Evolutionary conservation across 2,888 invertebrate species (phyloP), one percentile per base, ranked within the genome.

Genomic region (Hetaerina titia): DNA sequence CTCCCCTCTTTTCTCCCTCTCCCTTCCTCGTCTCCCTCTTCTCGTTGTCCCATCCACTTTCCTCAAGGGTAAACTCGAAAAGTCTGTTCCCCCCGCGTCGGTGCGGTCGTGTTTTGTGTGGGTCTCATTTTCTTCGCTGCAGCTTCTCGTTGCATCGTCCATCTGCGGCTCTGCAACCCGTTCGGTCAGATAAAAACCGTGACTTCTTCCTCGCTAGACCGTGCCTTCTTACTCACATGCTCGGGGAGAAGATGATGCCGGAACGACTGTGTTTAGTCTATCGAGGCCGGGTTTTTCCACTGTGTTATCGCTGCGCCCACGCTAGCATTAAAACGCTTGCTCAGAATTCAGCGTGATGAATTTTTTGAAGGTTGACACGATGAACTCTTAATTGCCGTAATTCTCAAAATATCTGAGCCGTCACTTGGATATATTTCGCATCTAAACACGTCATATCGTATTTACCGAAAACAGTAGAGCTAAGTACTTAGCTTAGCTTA

Each of bases 21-120:
- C 9, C 58, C 9, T 89, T 19, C 89, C n/a, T 57, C 64, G 64
- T 11, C 64, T 74, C 64, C 63, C 17, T 92, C 90, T 89, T 25
- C 89, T 45, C 19, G 2, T 31, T 15, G 45, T 60, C 60, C 60
- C 60, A 11, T 22, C 89, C 81, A 31, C 60, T 17, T 60, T 89
- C 89, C 57, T 89, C 89, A 89, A 89, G 89, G 89, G 89, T 89
- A 89, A 89, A 89, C 89, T 56, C 57, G 57, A 58, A n/a, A 89
- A 89, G 58, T 89, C 89, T 9, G 31, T 92, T 92, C 15, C n/a
- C 56, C 56, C 9, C 64, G 45, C 22, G 22, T 19, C 25, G 90
- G 13, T 19, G 11, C 81, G 81, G 25, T 31, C 31, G 25, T 81
- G 31, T 31, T 81, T 81, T 81, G 81, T 31, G 81, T 81, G 25